phyloP scores from a whole-genome alignment of 2,888 invertebrate genomes.

The Anaspis maculata region DNA sequence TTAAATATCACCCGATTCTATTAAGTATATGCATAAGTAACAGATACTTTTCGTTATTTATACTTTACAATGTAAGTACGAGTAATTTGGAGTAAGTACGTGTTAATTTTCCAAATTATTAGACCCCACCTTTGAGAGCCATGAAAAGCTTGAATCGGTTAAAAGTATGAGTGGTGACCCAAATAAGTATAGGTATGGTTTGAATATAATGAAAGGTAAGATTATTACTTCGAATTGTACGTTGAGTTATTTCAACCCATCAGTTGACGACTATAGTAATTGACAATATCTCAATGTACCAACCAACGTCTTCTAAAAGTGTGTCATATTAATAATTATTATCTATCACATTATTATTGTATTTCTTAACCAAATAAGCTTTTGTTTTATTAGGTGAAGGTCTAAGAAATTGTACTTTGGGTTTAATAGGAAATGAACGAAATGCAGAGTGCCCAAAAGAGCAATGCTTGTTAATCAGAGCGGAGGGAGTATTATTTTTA shows the following conservation, averaged over 20 bases:
- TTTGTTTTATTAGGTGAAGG: slow-evolving; percentile 10
- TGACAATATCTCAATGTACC: slow-evolving; percentile 10
- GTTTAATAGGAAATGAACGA: slow-evolving; percentile 18
- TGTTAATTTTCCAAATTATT: slow-evolving; percentile 15
- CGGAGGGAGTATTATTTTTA: slow-evolving; percentile 38
- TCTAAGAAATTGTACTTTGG: slow-evolving; percentile 16
- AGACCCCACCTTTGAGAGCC: slow-evolving; percentile 11
- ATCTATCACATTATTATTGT: no score
- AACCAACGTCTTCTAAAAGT: no score
- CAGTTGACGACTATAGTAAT: no score
- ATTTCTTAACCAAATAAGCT: slow-evolving; percentile 17
- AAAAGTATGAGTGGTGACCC: slow-evolving; percentile 17
- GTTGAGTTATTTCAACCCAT: no score
- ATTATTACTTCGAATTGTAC: no score
- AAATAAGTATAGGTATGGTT: no score
- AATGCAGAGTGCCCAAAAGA: slow-evolving; percentile 35
- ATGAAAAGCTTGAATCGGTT: slow-evolving; percentile 19
- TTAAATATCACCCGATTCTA: slow-evolving; percentile 47
- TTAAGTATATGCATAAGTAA: slow-evolving; percentile 42
- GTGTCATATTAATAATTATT: slow-evolving; percentile 10
- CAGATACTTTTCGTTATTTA: slow-evolving; percentile 34
- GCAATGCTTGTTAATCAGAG: slow-evolving; percentile 33
- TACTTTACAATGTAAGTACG: slow-evolving; percentile 27
- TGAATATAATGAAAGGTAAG: no score
- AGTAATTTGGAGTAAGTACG: slow-evolving; percentile 20